Conservation (phyloP, 2,113 vertebrate species). For the Acrocephalus arundinaceus region DNA sequence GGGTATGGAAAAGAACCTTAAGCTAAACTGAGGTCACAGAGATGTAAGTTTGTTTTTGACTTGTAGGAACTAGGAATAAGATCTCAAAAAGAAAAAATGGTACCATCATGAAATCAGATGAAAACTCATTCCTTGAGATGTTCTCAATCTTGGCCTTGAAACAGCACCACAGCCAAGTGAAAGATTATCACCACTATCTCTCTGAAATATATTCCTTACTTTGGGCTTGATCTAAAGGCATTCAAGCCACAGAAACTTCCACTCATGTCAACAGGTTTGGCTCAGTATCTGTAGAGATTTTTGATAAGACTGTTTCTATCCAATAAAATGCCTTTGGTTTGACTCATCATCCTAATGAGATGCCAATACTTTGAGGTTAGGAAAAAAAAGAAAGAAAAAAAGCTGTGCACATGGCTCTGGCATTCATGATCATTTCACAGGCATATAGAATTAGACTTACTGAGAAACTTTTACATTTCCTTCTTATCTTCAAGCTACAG, state of each 20-base stretch:
- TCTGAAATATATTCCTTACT: neutral
- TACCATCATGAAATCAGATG: neutral
- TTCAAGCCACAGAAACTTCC: neutral
- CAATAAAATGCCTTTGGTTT: neutral
- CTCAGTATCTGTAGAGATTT: neutral
- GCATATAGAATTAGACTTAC: neutral
- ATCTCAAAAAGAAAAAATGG: neutral
- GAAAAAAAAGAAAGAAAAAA: neutral
- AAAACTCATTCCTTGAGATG: neutral
- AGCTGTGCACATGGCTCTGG: neutral
- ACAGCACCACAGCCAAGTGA: neutral
- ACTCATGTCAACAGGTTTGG: neutral
- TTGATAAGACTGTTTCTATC: neutral
- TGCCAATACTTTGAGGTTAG: neutral
- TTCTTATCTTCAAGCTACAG: neutral
- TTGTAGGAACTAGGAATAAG: neutral
- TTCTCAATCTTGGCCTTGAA: neutral
- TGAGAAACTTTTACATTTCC: neutral
- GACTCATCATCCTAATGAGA: neutral
- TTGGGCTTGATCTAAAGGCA: neutral
- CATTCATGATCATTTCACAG: neutral
- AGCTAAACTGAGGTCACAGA: neutral
- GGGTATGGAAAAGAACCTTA: neutral
- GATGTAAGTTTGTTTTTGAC: neutral
- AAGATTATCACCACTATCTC: neutral